Evolutionary conservation across 1,140 invertebrate species (phyloP), one percentile per base, ranked within the genome.

Genomic region (Trinorchestia longiramus): DNA sequence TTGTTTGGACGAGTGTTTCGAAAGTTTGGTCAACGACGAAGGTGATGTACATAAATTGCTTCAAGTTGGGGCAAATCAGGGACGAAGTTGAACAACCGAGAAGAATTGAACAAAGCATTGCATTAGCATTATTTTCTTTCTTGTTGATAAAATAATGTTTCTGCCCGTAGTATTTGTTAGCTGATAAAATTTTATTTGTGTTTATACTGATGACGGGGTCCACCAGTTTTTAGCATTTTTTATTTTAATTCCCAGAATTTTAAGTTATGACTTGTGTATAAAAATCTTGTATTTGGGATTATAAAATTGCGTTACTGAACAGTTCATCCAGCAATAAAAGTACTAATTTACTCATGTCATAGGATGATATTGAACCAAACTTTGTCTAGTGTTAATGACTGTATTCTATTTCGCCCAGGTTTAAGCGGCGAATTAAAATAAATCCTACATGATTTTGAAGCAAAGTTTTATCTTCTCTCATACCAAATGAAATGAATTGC

Each of bases 1-100:
- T 94, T 94, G 92, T 94, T 94, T 94, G 44, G 92, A 45, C 43
- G 43, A 94, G 43, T 94, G 44, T 44, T 94, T 1, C 92, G 44
- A 94, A 94, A 94, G 92, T 94, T 94, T 94, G 11, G 92, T n/a
- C 43, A 6, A 1, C 44, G 92, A 6, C 44, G 92, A 94, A 45
- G 92, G 92, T 94, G 47, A 94, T 94, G 92, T 47, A 45, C 92
- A 94, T 94, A 94, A 94, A 94, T 94, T 94, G 92, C 44, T 45
- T 19, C 43, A 94, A 94, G 92, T 94, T 94, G 43, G 92, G 44
- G 92, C 43, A 94, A 43, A 45, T 94, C 92, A 94, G 44, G 44
- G 36, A 90, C n/a, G 43, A 90, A 90, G 88, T 90, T 41, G 62
- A 77, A 77, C 62, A 28, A 77, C 62, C 62, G 62, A 77, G 62